Base-by-base conservation (phyloP, 2,888 invertebrate species). In the Tetranychus piercei region DNA sequence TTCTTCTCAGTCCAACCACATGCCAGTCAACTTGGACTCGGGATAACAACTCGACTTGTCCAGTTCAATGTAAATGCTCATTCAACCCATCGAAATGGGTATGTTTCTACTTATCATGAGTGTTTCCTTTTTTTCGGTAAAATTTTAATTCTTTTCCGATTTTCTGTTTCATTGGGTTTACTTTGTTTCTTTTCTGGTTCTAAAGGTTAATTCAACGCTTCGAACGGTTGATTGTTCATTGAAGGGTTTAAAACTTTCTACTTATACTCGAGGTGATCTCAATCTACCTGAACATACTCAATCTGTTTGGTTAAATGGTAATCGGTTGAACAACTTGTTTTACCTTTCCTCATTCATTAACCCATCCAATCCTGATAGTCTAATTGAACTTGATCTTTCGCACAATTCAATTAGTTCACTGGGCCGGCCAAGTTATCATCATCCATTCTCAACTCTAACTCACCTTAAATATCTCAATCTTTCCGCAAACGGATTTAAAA, bases 381-480 rank as follows among this genome's bases (percentile, higher is more conserved):
- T 84, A 6, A 78, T 79, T 74, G 79, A 80, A 69, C 79, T 84
- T 71, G 83, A 84, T 77, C 77, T 83, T 8, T 82, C 82, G 34
- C 78, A 80, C 74, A 83, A 83, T 77, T 79, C 79, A 71, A 80
- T 84, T 55, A 80, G 80, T 20, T 79, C 78, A 34, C 77, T 83
- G 44, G 81, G 81, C 15, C 9, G 55, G 55, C 7, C 55, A 55
- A 55, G 55, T 55, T 78, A 80, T 44, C 78, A 79, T 45, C 78
- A 79, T 45, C 81, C 82, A 76, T 82, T 83, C 76, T 80, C 80
- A 74, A 81, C 81, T 72, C 78, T 82, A 71, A 79, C 79, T 11
- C 79, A 79, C 15, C 79, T 84, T 23, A 78, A 79, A 45, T 78
- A 79, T 44, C 79, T 84, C n/a, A 80, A 81, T 75, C 77, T 84